Percentiles rank a stretch among this genome's conserved stretches.
Evolutionary conservation across 2,797 vertebrate genomes (phyloP).

Genomic region (Limosa lapponica): DNA sequence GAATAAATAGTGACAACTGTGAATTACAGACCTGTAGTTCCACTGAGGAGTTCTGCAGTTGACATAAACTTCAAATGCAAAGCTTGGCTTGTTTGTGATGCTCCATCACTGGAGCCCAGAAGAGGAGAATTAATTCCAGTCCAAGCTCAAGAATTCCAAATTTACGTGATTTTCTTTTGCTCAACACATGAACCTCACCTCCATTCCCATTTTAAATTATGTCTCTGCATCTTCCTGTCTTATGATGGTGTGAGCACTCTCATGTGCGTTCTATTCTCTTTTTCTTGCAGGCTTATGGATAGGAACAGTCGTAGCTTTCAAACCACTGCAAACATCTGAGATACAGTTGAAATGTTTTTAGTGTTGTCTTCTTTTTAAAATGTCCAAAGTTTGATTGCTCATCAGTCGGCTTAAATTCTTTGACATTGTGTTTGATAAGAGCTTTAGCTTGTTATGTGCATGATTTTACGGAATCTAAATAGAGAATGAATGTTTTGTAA

Average conservation of each 20-base stretch:
- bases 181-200: rapidly evolving
- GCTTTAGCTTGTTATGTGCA: neutral
- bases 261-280: rapidly evolving
- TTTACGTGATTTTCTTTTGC: neutral
- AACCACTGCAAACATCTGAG: neutral
- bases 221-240: neutral
- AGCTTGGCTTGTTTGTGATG: neutral
- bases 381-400: neutral
- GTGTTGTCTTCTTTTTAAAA: neutral
- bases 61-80: neutral
- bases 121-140: slow-evolving; percentile 2
- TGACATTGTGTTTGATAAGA: neutral
- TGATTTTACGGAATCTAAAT: neutral
- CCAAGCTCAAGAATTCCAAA: neutral
- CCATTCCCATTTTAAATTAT: neutral
- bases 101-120: neutral
- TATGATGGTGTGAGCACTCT: neutral
- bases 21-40: slow-evolving; percentile 7
- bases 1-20: slow-evolving; percentile 10
- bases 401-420: neutral
- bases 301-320: neutral
- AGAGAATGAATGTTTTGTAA: neutral
- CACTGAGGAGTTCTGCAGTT: neutral
- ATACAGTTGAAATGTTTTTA: neutral
- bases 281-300: neutral